Conservation (phyloP, 2,797 vertebrate species). For the Phylloscopus collybita region DNA sequence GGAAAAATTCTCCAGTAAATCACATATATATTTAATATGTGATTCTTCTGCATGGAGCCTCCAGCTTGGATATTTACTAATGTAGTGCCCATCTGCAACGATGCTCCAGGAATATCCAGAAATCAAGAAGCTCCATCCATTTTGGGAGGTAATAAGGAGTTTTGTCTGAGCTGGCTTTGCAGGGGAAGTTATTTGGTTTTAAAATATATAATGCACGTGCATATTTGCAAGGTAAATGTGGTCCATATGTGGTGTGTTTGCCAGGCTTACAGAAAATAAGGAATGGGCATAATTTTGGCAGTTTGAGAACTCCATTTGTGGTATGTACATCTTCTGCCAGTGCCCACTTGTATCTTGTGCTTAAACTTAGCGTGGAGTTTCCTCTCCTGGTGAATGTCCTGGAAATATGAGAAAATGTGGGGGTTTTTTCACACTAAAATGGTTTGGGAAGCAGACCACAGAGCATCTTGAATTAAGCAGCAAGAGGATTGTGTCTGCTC, state of each 20-base stretch:
- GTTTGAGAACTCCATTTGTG: not conserved
- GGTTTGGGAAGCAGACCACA: not conserved
- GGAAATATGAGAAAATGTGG: not conserved
- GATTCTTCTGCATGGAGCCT: not conserved
- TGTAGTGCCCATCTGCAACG: not conserved
- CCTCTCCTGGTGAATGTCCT: not conserved
- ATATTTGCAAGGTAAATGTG: not conserved
- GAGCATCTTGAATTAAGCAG: not conserved
- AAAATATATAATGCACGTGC: not conserved
- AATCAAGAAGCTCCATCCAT: not conserved
- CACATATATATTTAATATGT: not conserved
- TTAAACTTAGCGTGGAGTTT: conserved; percentile 30
- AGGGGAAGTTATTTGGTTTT: not conserved
- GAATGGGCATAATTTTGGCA: not conserved
- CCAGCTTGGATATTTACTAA: not conserved
- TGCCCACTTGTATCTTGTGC: not conserved
- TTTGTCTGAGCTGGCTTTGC: not conserved
- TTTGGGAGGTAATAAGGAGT: not conserved
- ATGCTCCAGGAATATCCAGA: not conserved
- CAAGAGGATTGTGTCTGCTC: not conserved
- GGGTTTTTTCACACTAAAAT: not conserved
- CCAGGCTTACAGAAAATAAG: conserved; percentile 3
- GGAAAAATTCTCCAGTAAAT: conserved; percentile 38
- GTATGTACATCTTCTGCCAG: not conserved
- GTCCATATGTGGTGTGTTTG: not conserved